These are phyloP conservation scores for Caenorhabditis sp. DNA, from an alignment of 2,888 invertebrate genomes.

Conservation along the genomic window DNA sequence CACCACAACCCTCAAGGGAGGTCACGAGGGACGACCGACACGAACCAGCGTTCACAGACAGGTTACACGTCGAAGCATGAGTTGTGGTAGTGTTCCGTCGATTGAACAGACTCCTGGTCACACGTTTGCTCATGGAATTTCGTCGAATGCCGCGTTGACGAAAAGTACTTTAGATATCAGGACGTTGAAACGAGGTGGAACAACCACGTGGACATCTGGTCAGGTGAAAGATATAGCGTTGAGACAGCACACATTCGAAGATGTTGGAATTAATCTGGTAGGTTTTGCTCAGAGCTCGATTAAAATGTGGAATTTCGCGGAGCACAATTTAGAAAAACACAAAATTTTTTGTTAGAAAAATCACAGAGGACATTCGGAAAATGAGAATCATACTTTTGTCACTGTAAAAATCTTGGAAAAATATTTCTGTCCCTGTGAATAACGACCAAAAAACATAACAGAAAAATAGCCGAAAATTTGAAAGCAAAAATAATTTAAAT, in stretches of 20 bases:
- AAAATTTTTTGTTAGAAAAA: no score
- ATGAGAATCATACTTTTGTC: no score
- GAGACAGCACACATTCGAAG: constrained; percentile 29
- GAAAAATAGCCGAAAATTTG: no score
- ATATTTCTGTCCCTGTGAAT: no score
- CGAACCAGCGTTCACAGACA: constrained; percentile 12
- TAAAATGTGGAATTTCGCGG: no score
- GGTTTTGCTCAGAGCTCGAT: not conserved
- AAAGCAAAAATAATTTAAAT: no score
- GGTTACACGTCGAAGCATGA: constrained; percentile 24
- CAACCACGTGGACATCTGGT: constrained; percentile 29
- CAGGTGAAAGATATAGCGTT: constrained; percentile 21
- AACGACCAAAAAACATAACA: no score
- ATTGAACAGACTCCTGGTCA: constrained; percentile 15
- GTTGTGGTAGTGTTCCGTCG: constrained; percentile 29
- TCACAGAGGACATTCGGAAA: no score
- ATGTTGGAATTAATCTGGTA: constrained; percentile 35
- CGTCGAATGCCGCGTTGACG: constrained; percentile 12
- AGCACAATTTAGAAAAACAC: no score
- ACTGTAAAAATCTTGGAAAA: no score
- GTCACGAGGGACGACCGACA: constrained; percentile 1
- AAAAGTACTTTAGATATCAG: constrained; percentile 38
- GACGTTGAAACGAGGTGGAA: constrained; percentile 20
- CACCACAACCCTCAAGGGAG: constrained; percentile 10
- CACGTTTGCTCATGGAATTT: constrained; percentile 2